Evolutionary conservation across 2,888 invertebrate species (phyloP), one percentile per base, ranked within the genome.

Genomic region (Oegoconia quadripuncta): DNA sequence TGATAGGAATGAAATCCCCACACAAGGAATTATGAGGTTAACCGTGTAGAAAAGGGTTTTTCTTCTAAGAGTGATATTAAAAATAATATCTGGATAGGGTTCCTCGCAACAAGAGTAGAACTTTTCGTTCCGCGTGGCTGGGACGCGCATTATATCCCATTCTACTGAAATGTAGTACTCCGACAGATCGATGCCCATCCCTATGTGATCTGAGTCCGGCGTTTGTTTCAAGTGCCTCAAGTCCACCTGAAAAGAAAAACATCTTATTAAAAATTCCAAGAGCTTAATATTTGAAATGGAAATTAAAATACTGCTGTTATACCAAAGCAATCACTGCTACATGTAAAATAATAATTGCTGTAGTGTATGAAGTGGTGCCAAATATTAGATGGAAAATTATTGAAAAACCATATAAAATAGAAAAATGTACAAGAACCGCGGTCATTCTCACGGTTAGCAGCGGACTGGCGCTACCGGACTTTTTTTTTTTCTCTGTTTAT

Each of bases 31-130:
- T 68, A 98, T 98, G 52, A 98, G 91, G 80, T 98, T 98, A 65
- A 98, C 96, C 36, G 97, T 98, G 89, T 98, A 98, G 89, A 98
- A 98, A 46, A 98, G 92, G 23, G 98, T 97, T 88, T 98, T 98
- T 62, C 98, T 90, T 59, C 97, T 90, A 44, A 98, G 89, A 47
- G 97, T 97, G 66, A 99, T 93, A 87, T 98, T 97, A 89, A 99
- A 99, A 60, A 97, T 97, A 69, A 99, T 98, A 88, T 99, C 99
- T 39, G 96, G 94, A 73, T 96, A 99, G 43, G 98, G 98, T 79
- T 98, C 96, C 77, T 96, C 95, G 81, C 98, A 98, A 87, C 98
- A 98, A 64, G 96, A 96, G 90, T 98, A 97, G 83, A 95, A 96
- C 75, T 95, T 95, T 72, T 96, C 96, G 75, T 96, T 95, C 56